Percentiles rank a stretch among this genome's conserved stretches.
These are phyloP conservation scores for Meriones psammophilus DNA, from an alignment of 2,797 vertebrate genomes.

Conservation along the genomic window DNA sequence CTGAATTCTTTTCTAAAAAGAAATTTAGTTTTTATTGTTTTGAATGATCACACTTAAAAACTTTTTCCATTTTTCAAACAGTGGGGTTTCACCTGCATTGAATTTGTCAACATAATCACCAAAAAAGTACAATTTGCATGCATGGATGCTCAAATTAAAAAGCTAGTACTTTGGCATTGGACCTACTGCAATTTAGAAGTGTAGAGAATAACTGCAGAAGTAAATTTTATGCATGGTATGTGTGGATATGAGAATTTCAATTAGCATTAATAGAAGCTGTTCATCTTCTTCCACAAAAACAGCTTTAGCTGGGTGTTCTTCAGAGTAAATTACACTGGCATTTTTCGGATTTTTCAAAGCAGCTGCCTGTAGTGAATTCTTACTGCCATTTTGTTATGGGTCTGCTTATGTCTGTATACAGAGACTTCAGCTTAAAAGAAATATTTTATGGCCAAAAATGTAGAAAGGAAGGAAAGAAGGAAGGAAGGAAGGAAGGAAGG, in stretches of 20 bases:
- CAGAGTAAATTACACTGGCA: slow-evolving; percentile 46
- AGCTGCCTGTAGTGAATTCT: slow-evolving; percentile 53
- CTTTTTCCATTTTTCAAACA: slow-evolving; percentile 5
- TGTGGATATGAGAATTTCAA: slow-evolving; percentile 73
- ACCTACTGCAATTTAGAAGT: slow-evolving; percentile 30
- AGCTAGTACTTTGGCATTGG: slow-evolving; percentile 12
- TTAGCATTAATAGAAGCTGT: slow-evolving; percentile 61
- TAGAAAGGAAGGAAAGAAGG: neutral
- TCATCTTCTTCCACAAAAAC: slow-evolving; percentile 57
- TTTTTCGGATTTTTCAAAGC: slow-evolving; percentile 58
- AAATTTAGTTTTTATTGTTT: neutral
- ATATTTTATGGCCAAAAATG: neutral
- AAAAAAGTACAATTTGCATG: slow-evolving; percentile 57
- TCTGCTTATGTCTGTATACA: neutral
- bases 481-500: no score
- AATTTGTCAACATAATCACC: slow-evolving; percentile 63
- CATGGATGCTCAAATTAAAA: slow-evolving; percentile 56
- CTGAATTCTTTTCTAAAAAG: neutral
- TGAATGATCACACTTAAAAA: neutral
- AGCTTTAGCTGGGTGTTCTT: slow-evolving; percentile 41
- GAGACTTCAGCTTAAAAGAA: neutral
- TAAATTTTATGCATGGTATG: slow-evolving; percentile 72
- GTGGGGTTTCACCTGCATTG: slow-evolving; percentile 49
- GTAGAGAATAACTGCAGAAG: slow-evolving; percentile 67
- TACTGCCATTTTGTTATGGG: slow-evolving; percentile 6